Evolutionary conservation across 2,113 vertebrate species (phyloP).

Genomic region (Plotosus lineatus): DNA sequence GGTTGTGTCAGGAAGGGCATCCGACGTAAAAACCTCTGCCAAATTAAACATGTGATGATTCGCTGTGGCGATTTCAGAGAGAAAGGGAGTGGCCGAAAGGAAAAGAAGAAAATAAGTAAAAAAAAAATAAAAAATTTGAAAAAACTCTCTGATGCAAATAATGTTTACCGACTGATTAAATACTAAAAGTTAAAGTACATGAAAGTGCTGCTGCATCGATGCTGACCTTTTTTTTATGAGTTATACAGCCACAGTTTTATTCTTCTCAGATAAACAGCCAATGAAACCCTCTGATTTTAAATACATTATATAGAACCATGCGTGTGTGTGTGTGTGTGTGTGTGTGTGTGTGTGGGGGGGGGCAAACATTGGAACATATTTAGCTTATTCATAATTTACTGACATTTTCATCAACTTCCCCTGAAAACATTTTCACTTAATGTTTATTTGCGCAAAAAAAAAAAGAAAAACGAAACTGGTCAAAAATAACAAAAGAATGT

Average conservation of each 20-base stretch:
- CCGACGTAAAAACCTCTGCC: no score
- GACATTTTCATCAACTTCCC: no score
- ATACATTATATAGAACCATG: not conserved
- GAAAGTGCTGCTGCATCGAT: not conserved
- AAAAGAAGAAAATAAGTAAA: not conserved
- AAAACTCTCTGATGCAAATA: not conserved
- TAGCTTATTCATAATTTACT: no score
- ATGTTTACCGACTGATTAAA: not conserved
- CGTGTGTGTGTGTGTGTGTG: not conserved
- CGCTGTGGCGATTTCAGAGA: no score
- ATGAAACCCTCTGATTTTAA: not conserved
- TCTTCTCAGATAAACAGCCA: not conserved
- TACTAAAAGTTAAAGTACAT: not conserved
- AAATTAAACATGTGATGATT: no score
- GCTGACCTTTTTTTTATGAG: constrained; percentile 16
- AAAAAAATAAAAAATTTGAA: not conserved
- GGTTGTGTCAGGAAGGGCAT: no score
- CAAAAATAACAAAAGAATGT: no score
- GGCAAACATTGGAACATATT: no score
- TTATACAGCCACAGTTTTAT: not conserved
- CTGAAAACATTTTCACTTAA: no score
- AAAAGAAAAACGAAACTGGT: no score
- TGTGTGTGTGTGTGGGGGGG: not conserved
- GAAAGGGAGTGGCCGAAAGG: no score
- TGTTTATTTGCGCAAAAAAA: no score